These are phyloP conservation scores for Rattus rattus DNA, from an alignment of 2,113 vertebrate species.

Conservation along the genomic window DNA sequence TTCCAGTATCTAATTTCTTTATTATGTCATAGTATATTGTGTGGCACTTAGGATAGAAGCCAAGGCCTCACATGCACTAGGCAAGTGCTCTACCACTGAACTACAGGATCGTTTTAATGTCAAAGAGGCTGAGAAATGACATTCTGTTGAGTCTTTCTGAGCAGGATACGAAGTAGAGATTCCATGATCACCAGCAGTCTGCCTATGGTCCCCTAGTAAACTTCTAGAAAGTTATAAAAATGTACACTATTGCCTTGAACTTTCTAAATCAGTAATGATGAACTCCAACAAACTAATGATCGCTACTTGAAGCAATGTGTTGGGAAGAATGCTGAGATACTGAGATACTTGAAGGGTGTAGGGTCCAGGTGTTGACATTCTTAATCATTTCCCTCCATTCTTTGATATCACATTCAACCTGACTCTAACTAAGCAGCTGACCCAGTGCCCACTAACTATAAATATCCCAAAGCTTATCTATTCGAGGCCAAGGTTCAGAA, in stretches of 20 bases:
- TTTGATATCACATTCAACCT: neutral
- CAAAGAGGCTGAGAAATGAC: neutral
- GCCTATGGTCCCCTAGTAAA: neutral
- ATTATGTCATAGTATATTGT: neutral
- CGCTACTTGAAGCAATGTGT: neutral
- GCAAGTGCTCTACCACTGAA: neutral
- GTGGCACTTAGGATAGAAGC: neutral
- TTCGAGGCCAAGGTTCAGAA: conserved; percentile 30
- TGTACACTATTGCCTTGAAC: neutral
- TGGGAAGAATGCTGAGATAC: neutral
- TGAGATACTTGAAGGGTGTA: neutral
- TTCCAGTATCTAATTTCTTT: neutral
- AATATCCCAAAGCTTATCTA: conserved; percentile 35
- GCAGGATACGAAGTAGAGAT: neutral
- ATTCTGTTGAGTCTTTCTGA: neutral
- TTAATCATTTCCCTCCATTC: neutral
- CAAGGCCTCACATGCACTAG: neutral
- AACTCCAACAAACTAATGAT: neutral
- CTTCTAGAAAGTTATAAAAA: conserved; percentile 6
- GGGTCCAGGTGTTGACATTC: neutral
- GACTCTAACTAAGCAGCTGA: neutral
- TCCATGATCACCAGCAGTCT: neutral
- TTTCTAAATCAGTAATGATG: conserved; percentile 14
- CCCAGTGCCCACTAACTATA: neutral
- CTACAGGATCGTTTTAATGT: neutral